Evolutionary conservation across 2,113 vertebrate genomes (phyloP), one percentile per base, ranked within the genome.

Genomic region (Crypturellus undulatus): DNA sequence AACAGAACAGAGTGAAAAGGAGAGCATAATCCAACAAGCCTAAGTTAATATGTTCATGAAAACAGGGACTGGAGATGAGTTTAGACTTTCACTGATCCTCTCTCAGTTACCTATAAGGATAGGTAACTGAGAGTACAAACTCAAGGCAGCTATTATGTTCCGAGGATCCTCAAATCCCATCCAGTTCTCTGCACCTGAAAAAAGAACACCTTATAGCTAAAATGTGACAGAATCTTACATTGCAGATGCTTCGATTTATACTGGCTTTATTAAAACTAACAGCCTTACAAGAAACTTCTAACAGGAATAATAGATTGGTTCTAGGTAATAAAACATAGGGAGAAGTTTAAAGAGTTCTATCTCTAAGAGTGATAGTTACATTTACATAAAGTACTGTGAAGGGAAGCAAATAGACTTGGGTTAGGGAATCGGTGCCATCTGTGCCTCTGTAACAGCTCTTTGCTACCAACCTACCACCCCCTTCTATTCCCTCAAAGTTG

Each of bases 371-470:
- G 36, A 28, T 58, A 82, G 40, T 38, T 92, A 77, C 21, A 69
- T 38, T 83, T 87, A 79, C 24, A 36, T n/a, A 89, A 92, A 91
- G 54, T 25, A 77, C 45, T 76, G 49, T 26, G 8, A 87, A 87
- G 49, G 16, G 67, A 94, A 89, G 30, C 82, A 93, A 89, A 91
- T 73, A n/a, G 85, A 54, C 79, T 80, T 91, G 84, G 93, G 73
- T 84, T 78, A 84, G 67, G 62, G 45, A 96, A 91, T 36, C 63
- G 38, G 17, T 8, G 84, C 93, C 93, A 93, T 91, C 91, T 95
- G 89, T 60, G 91, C 24, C 38, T 91, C 79, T 73, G 36, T 71
- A 91, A 25, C 79, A 95, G 63, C 63, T 94, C 71, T 90, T 89
- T 68, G 76, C 54, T 91, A 40, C 79, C 45, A 87, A 85, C 36